A percentile compares a stretch with the other conserved stretches of the same genome.
These are phyloP conservation scores for Tenthredo livida DNA, from an alignment of 2,888 invertebrate species.

Conservation along the genomic window DNA sequence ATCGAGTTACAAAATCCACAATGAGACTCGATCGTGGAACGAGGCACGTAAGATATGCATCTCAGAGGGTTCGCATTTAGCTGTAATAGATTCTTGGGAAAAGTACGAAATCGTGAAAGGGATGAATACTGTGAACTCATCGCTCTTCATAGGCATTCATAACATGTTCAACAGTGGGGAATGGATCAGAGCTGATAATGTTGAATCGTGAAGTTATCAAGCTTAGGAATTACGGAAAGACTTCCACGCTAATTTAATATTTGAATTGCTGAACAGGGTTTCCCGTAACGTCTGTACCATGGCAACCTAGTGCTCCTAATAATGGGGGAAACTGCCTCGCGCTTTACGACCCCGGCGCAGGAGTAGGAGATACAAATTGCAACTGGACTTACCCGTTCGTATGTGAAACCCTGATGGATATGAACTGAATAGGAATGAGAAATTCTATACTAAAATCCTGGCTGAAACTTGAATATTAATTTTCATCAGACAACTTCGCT, in stretches of 20 bases:
- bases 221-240: not conserved
- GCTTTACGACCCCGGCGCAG: not conserved
- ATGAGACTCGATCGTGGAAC: not conserved
- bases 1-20: not conserved
- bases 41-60: slow-evolving; percentile 20
- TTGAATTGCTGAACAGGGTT: not conserved
- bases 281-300: not conserved
- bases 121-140: not conserved
- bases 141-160: not conserved
- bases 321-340: not conserved
- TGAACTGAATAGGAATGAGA: not conserved
- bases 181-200: slow-evolving; percentile 12
- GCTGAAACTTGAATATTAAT: not conserved
- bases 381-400: not conserved
- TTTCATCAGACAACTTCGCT: not conserved
- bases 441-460: not conserved
- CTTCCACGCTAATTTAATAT: not conserved
- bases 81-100: slow-evolving; percentile 10
- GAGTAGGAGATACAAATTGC: not conserved
- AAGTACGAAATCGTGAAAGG: not conserved
- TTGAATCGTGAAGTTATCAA: not conserved
- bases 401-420: not conserved
- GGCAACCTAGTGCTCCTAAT: not conserved
- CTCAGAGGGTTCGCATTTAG: not conserved
- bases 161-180: slow-evolving; percentile 4